These are phyloP conservation scores for Cecidostiba fungosa DNA, from an alignment of 2,888 invertebrate genomes.

Conservation along the genomic window DNA sequence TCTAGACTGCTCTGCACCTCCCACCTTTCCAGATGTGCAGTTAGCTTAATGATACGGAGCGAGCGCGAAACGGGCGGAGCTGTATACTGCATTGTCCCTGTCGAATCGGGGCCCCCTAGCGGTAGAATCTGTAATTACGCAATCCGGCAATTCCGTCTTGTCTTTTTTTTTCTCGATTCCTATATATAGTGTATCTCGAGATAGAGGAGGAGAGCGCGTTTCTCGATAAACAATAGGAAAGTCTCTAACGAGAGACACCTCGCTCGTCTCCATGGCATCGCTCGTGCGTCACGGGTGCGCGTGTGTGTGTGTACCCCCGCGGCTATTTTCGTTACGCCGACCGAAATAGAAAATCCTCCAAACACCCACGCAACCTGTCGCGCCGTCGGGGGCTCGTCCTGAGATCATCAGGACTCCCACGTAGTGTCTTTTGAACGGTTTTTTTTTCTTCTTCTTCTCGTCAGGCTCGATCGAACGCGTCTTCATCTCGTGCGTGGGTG, in stretches of 20 bases:
- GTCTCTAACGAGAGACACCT: not conserved
- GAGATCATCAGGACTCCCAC: conserved; percentile 10
- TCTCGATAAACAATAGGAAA: not conserved
- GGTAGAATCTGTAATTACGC: conserved; percentile 30
- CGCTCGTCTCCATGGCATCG: conserved; percentile 6
- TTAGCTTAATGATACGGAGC: conserved; percentile 53
- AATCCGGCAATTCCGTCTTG: conserved; percentile 46
- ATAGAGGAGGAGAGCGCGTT: not conserved
- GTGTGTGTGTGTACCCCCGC: not conserved
- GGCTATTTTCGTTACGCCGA: not conserved
- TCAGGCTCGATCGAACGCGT: not conserved
- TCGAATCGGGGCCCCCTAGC: not conserved
- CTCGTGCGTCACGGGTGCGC: not conserved
- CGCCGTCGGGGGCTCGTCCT: conserved; percentile 15
- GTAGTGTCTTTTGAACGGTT: not conserved
- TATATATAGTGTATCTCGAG: too few species aligned
- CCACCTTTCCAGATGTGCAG: conserved; percentile 47
- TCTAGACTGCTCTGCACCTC: not conserved
- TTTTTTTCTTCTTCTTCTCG: not conserved
- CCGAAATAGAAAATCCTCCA: conserved; percentile 1
- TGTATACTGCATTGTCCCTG: conserved; percentile 42
- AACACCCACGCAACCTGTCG: conserved; percentile 37
- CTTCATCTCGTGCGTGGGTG: not conserved
- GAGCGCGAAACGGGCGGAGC: not conserved
- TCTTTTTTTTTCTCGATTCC: not conserved